Percentiles rank a stretch among this genome's conserved stretches.
Conservation (phyloP, 2,797 vertebrate species). For the Ciconia nigra region DNA sequence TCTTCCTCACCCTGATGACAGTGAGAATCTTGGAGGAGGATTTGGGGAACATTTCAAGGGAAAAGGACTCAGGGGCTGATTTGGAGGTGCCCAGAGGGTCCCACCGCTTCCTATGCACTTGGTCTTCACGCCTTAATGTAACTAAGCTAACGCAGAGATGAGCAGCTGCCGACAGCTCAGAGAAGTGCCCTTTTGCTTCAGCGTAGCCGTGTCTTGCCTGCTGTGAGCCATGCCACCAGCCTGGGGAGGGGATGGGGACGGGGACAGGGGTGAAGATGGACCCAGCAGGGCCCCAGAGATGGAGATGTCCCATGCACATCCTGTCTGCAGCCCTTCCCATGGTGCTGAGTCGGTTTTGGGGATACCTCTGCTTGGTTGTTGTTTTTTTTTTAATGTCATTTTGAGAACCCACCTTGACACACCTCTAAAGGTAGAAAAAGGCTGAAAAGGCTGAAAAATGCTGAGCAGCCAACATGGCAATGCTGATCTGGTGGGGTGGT, state of each 20-base stretch:
- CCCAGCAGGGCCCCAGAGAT: neutral
- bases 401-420: neutral
- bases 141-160: neutral
- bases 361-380: neutral
- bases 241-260: neutral
- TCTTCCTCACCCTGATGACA: neutral
- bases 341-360: neutral
- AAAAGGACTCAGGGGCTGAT: slow-evolving; percentile 8
- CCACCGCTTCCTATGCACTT: slow-evolving; percentile 46
- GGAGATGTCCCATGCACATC: neutral
- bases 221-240: neutral
- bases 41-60: neutral
- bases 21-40: neutral
- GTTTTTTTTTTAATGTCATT: neutral
- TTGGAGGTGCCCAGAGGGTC: neutral
- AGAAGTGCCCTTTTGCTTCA: slow-evolving; percentile 60
- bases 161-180: neutral
- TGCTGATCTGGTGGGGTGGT: neutral
- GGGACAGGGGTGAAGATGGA: neutral
- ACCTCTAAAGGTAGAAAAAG: neutral
- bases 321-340: accelerated
- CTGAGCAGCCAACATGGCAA: neutral
- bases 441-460: neutral
- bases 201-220: neutral
- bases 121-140: slow-evolving; percentile 57